Evolutionary conservation across 2,113 vertebrate genomes (phyloP).

Genomic region (Archilochus colubris): DNA sequence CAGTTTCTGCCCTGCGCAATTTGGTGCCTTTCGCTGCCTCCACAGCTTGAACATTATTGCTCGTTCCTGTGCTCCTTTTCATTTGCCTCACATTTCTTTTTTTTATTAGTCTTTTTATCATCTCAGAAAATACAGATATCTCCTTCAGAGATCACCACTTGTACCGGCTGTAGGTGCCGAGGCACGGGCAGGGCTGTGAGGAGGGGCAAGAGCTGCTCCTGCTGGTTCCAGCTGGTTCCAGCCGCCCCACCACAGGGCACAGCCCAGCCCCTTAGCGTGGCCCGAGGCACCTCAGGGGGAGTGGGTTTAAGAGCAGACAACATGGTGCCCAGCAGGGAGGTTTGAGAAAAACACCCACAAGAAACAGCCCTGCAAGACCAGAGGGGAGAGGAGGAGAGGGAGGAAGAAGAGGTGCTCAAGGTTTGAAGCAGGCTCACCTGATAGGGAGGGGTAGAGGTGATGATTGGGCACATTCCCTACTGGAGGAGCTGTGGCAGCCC

Average conservation of each 20-base stretch:
- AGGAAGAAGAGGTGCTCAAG: not conserved
- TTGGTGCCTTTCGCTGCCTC: not conserved
- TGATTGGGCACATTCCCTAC: not conserved
- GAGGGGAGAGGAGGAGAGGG: fast-evolving
- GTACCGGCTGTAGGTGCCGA: fast-evolving
- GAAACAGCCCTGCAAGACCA: fast-evolving
- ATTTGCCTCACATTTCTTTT: not conserved
- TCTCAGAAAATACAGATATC: no score
- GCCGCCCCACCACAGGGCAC: no score
- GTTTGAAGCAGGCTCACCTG: no score
- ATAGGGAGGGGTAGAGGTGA: no score
- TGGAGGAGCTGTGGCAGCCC: not conserved
- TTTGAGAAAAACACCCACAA: fast-evolving
- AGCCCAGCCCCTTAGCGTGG: not conserved
- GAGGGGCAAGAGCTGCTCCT: fast-evolving
- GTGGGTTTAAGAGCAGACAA: not conserved
- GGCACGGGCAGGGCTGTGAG: fast-evolving
- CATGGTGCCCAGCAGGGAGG: fast-evolving
- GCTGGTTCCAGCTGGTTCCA: fast-evolving
- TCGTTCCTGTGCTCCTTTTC: not conserved
- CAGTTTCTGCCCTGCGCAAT: fast-evolving
- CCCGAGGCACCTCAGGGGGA: not conserved
- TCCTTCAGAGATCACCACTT: no score
- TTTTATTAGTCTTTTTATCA: not conserved
- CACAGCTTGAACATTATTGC: fast-evolving